Base-by-base conservation (phyloP, 1,140 invertebrate species). In the Agraylea sexmaculata region DNA sequence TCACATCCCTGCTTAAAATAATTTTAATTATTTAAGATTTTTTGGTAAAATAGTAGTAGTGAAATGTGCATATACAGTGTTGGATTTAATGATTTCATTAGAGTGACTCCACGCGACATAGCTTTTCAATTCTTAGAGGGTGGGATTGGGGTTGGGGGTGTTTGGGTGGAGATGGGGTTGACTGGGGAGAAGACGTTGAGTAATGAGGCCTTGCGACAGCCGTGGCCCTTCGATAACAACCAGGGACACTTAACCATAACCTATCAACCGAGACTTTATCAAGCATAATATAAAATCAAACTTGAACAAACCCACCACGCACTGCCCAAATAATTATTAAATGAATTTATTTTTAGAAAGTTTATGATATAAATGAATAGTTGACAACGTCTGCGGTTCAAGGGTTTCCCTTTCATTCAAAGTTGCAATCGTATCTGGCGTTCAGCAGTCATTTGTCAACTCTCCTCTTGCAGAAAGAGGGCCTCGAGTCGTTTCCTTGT, bases 361-460 rank as follows among this genome's bases (percentile, higher is more conserved):
- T n/a, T n/a, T n/a, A n/a, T n/a, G n/a, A n/a, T n/a, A n/a, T n/a
- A n/a, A n/a, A n/a, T n/a, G n/a, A n/a, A n/a, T n/a, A n/a, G n/a
- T n/a, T n/a, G n/a, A n/a, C n/a, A n/a, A n/a, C n/a, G n/a, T n/a
- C n/a, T n/a, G n/a, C n/a, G n/a, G n/a, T n/a, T n/a, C n/a, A n/a
- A n/a, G n/a, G n/a, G n/a, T 42, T 35, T 36, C 27, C 35, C 43
- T 37, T 42, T 43, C 30, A 17, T 27, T 27, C 36, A 49, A 45
- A 42, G 38, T 49, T 49, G 46, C 46, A 49, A 45, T 49, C 45
- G 42, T 40, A 42, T 49, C 36, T 41, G 39, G 46, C 45, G 45
- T 49, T 45, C 46, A 36, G 42, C 43, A 37, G 46, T 40, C 42
- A 49, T 49, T 49, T 49, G 46, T 49, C 46, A 49, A 45, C 46